Evolutionary conservation across 2,113 vertebrate genomes (phyloP).

Genomic region (Apodemus sylvaticus): DNA sequence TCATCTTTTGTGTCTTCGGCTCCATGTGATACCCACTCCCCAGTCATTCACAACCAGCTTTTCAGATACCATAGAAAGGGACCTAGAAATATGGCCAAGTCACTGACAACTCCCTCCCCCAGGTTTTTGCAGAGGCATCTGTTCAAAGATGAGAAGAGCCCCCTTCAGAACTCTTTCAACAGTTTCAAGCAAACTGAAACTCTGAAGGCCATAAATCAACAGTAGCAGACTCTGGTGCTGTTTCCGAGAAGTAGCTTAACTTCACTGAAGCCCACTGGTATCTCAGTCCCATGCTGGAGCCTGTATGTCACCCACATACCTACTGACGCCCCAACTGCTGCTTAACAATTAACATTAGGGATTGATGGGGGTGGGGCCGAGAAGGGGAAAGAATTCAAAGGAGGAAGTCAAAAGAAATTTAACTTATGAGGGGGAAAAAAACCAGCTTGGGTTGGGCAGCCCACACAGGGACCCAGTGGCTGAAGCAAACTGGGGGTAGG

Average conservation of each 20-base stretch:
- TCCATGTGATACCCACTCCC: background rate
- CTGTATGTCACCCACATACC: slow-evolving; percentile 80
- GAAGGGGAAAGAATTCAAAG: slow-evolving; percentile 26
- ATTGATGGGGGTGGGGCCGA: slow-evolving; percentile 35
- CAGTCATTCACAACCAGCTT: background rate
- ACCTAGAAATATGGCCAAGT: background rate
- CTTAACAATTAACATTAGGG: slow-evolving; percentile 87
- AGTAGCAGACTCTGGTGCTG: slow-evolving; percentile 84
- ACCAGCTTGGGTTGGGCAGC: slow-evolving; percentile 47
- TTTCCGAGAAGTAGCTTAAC: slow-evolving; percentile 84
- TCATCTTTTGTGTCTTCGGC: background rate
- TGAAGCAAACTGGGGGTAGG: slow-evolving; percentile 49
- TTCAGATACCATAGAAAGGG: background rate
- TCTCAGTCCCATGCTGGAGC: slow-evolving; percentile 75
- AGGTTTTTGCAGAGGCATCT: slow-evolving; percentile 78
- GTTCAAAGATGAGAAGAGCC: slow-evolving; percentile 81
- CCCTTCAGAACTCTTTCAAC: slow-evolving; percentile 81
- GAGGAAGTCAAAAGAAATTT: slow-evolving; percentile 74
- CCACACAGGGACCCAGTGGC: slow-evolving; percentile 1
- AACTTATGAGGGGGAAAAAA: slow-evolving; percentile 65
- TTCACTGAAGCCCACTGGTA: slow-evolving; percentile 76
- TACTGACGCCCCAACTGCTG: slow-evolving; percentile 85
- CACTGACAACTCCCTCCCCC: background rate
- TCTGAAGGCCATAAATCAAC: slow-evolving; percentile 90
- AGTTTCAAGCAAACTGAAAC: slow-evolving; percentile 80